A percentile compares a stretch with the other conserved stretches of the same genome.
Conservation (phyloP, 1,140 invertebrate genomes). For the Leptoteleia sp. region DNA sequence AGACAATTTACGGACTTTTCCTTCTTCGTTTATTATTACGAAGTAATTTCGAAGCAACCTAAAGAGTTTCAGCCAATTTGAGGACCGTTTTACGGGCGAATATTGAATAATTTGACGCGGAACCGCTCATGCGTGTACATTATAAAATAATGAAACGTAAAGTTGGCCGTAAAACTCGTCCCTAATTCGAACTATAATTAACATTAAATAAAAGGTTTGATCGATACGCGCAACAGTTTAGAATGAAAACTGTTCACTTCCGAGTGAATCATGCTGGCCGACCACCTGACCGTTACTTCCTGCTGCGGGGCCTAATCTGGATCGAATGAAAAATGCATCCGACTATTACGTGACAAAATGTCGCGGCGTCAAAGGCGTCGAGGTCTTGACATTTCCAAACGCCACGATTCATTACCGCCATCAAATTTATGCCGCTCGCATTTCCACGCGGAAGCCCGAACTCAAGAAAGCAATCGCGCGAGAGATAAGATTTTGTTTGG, state of each 20-base stretch:
- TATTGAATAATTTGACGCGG: too few relatives aligned
- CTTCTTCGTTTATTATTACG: too few relatives aligned
- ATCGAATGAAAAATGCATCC: constrained; percentile 35
- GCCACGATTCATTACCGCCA: background rate
- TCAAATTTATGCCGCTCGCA: background rate
- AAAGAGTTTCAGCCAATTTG: too few relatives aligned
- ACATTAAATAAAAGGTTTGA: constrained; percentile 40
- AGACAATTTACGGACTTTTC: too few relatives aligned
- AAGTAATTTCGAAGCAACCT: too few relatives aligned
- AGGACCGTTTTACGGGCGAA: too few relatives aligned
- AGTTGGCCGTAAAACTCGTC: constrained; percentile 1
- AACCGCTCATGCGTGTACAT: too few relatives aligned
- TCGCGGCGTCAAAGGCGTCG: background rate
- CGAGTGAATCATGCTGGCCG: constrained; percentile 48
- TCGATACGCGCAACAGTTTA: constrained; percentile 28
- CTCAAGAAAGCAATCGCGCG: constrained; percentile 2
- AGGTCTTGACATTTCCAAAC: background rate
- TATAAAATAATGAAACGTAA: too few relatives aligned
- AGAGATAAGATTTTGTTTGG: constrained; percentile 22
- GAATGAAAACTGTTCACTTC: constrained; percentile 40
- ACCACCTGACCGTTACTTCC: constrained; percentile 65
- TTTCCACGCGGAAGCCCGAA: background rate
- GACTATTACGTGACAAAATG: constrained; percentile 37
- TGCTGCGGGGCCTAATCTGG: constrained; percentile 35
- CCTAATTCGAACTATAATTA: constrained; percentile 6